Conservation (phyloP, 2,113 vertebrate species). For the Tylochromis polylepis region DNA sequence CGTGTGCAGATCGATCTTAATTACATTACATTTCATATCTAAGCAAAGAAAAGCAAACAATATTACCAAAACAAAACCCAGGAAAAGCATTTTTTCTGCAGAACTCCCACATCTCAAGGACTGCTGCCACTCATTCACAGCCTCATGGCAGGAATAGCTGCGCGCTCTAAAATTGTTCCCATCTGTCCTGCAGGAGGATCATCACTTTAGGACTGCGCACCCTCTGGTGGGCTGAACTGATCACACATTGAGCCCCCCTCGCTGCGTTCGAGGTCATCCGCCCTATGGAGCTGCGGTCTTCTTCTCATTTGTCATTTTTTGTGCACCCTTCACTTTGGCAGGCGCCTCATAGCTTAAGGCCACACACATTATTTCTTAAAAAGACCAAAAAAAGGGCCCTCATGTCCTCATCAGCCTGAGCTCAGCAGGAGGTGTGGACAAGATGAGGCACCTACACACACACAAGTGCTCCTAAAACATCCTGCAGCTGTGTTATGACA, state of each 20-base stretch:
- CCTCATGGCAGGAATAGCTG: not conserved
- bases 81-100: not conserved
- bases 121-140: not conserved
- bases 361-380: slow-evolving; percentile 7
- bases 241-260: slow-evolving; percentile 5
- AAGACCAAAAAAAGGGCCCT: not conserved
- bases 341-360: not conserved
- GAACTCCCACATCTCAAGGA: not conserved
- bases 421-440: slow-evolving; percentile 22
- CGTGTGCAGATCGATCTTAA: not conserved
- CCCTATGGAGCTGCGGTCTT: not conserved
- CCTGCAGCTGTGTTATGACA: not conserved
- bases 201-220: slow-evolving; percentile 14
- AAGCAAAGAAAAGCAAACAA: not conserved
- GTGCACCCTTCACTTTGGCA: not conserved
- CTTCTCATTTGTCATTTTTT: not conserved
- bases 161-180: not conserved
- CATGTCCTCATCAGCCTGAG: not conserved
- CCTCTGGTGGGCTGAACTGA: slow-evolving; percentile 45
- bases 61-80: not conserved
- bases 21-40: not conserved
- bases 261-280: slow-evolving; percentile 30
- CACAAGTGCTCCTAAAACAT: not conserved
- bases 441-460: not conserved
- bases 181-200: slow-evolving; percentile 18